Evolutionary conservation across 2,113 vertebrate genomes (phyloP).

Genomic region (Eulacestoma nigropectus): DNA sequence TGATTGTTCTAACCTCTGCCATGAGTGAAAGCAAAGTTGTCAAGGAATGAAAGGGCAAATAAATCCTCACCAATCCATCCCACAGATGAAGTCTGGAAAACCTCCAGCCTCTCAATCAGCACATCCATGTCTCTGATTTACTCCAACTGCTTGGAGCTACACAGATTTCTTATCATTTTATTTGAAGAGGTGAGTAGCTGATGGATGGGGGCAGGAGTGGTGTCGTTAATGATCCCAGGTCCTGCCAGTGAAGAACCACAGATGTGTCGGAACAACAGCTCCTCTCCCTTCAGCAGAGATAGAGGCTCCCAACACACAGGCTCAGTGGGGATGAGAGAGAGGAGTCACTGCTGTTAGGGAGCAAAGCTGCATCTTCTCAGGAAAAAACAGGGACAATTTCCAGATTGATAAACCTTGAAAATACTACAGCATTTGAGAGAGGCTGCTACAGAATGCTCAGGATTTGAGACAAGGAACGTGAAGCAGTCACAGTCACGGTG

Average conservation of each 20-base stretch:
- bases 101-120: not conserved
- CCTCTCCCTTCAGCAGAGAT: not conserved
- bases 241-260: accelerated
- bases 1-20: not conserved
- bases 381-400: not conserved
- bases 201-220: not conserved
- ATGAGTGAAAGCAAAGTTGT: not conserved
- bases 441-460: not conserved
- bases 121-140: not conserved
- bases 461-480: not conserved
- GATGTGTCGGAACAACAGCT: accelerated
- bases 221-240: accelerated
- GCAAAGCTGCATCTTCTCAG: not conserved
- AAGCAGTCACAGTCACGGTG: not conserved
- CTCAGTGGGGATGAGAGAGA: not conserved
- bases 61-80: not conserved
- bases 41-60: not conserved
- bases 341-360: not conserved
- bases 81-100: not conserved
- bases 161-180: not conserved
- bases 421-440: not conserved
- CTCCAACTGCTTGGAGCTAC: not conserved
- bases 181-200: not conserved
- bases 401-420: not conserved
- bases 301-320: not conserved